Evolutionary conservation across 2,797 vertebrate genomes (phyloP).

Genomic region (Rhinella marina): DNA sequence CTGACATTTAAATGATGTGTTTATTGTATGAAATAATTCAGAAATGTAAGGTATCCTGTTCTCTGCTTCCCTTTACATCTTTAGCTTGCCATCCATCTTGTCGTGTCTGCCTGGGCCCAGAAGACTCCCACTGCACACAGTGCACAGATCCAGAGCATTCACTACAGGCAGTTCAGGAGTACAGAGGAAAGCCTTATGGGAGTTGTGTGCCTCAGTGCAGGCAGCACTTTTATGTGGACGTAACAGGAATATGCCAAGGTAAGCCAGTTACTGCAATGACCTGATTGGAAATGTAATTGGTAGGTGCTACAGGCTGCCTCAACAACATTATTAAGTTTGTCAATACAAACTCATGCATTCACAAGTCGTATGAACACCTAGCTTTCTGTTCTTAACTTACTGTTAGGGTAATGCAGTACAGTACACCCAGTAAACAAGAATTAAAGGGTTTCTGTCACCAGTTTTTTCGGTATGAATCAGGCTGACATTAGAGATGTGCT

Average conservation of each 20-base stretch:
- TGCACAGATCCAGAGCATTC: slow-evolving; percentile 79
- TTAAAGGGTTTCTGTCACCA: too few relatives aligned
- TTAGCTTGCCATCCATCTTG: slow-evolving; percentile 89
- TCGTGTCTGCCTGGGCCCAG: slow-evolving; percentile 81
- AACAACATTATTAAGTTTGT: neutral
- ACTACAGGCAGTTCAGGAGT: slow-evolving; percentile 70
- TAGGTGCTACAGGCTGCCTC: neutral
- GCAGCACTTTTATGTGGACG: slow-evolving; percentile 74
- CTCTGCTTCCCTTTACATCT: neutral
- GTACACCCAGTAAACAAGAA: neutral
- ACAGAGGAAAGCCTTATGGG: slow-evolving; percentile 69
- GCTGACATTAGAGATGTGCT: too few relatives aligned
- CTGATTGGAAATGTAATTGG: neutral
- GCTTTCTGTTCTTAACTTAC: neutral
- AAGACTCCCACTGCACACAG: slow-evolving; percentile 75
- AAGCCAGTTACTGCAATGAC: slow-evolving; percentile 47
- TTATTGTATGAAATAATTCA: slow-evolving; percentile 14
- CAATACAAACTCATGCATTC: neutral
- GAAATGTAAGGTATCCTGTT: slow-evolving; percentile 27
- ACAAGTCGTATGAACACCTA: neutral
- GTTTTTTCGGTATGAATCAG: too few relatives aligned
- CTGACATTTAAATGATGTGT: neutral
- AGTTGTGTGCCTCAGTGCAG: slow-evolving; percentile 79
- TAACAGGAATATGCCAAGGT: slow-evolving; percentile 82
- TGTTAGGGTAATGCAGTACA: neutral